Evolutionary conservation across 1,140 invertebrate genomes (phyloP).

Genomic region (Drosophila obscura): DNA sequence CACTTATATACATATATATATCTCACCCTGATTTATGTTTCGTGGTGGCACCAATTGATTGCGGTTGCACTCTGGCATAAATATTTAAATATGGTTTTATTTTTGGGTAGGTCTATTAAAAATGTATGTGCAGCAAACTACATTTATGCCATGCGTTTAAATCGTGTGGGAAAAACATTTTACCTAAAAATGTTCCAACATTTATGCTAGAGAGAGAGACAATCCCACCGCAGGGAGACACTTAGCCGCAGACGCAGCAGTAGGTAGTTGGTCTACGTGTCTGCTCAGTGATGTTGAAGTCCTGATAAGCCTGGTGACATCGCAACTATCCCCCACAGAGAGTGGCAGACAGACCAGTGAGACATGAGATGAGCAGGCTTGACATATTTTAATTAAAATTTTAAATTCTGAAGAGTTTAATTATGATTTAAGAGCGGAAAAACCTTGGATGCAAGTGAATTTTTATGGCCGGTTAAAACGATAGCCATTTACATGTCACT

Average conservation of each 20-base stretch:
- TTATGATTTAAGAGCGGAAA: constrained; percentile 8
- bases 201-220: neutral
- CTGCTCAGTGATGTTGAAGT: constrained; percentile 51
- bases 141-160: constrained; percentile 27
- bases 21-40: constrained; percentile 59
- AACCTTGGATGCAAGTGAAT: constrained; percentile 2
- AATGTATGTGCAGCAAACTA: constrained; percentile 14
- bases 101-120: constrained; percentile 22
- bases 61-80: constrained; percentile 44
- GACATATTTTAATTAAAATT: constrained; percentile 52
- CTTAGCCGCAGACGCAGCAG: constrained; percentile 1
- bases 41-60: constrained; percentile 54
- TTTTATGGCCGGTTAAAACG: constrained; percentile 11
- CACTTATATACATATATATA: constrained; percentile 30
- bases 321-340: constrained; percentile 12
- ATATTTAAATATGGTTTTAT: constrained; percentile 48
- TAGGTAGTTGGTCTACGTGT: constrained; percentile 1
- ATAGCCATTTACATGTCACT: constrained; percentile 1
- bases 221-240: constrained; percentile 32
- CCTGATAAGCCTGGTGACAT: constrained; percentile 47
- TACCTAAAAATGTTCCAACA: constrained; percentile 8
- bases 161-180: constrained; percentile 3
- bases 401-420: constrained; percentile 15
- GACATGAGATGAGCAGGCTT: constrained; percentile 7
- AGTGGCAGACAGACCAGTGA: constrained; percentile 5